Evolutionary conservation across 2,888 invertebrate genomes (phyloP).

Genomic region (Acutogordius australiensis): DNA sequence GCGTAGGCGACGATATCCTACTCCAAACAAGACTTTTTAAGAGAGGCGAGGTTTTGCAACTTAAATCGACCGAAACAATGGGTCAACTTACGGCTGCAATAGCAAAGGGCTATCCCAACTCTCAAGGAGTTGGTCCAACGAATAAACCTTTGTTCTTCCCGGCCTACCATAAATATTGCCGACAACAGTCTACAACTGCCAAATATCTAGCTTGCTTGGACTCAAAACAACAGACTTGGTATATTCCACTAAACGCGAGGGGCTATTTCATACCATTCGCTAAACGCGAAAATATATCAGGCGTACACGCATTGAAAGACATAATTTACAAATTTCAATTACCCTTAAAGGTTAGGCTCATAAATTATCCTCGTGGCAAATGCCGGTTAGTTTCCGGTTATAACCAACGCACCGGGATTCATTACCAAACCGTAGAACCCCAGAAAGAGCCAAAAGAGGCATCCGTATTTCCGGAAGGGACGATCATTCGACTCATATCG

Average conservation of each 20-base stretch:
- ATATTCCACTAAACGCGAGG: not conserved
- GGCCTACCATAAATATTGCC: not conserved
- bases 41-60: not conserved
- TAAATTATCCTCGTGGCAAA: not conserved
- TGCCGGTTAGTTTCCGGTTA: too few relatives aligned
- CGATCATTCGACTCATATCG: not conserved
- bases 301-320: not conserved
- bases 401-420: not conserved
- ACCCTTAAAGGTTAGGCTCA: not conserved
- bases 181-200: not conserved
- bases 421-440: not conserved
- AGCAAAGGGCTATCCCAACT: too few relatives aligned
- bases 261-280: not conserved
- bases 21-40: not conserved
- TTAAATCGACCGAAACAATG: not conserved
- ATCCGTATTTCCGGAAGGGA: not conserved
- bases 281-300: constrained; percentile 10
- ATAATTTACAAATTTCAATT: not conserved
- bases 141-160: too few relatives aligned
- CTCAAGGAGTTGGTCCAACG: too few relatives aligned
- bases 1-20: too few relatives aligned
- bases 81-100: not conserved
- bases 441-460: not conserved
- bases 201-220: not conserved
- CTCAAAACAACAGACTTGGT: not conserved